A percentile compares a stretch with the other conserved stretches of the same genome.
phyloP scores from a whole-genome alignment of 2,888 invertebrate genomes.

The Hipparchia semele region DNA sequence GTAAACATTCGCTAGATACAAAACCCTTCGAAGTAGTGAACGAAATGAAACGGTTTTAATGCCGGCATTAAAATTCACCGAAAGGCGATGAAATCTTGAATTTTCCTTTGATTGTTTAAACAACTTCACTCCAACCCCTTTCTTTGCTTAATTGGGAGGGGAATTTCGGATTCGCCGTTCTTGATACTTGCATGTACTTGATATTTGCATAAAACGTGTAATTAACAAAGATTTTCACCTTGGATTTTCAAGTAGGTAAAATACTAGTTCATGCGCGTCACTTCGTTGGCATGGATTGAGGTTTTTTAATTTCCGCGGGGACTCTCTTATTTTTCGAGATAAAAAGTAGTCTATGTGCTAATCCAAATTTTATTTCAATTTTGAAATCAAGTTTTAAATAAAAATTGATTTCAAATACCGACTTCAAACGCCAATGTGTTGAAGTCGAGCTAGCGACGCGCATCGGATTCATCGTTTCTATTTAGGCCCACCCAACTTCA shows the following conservation, averaged over 20 bases:
- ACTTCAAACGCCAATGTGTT: no score
- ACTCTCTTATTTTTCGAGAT: no score
- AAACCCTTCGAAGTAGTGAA: conserved; percentile 33
- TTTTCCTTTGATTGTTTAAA: conserved; percentile 43
- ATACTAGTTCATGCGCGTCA: no score
- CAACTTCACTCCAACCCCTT: conserved; percentile 39
- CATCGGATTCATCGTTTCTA: no score
- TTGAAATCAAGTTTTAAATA: no score
- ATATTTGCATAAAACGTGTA: conserved; percentile 23
- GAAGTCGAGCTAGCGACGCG: no score
- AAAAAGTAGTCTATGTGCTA: no score
- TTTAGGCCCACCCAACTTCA: no score
- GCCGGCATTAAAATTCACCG: conserved; percentile 45
- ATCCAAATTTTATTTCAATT: no score
- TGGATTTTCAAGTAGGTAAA: background rate
- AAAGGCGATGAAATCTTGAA: conserved; percentile 43
- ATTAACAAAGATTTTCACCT: conserved; percentile 3
- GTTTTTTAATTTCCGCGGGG: no score
- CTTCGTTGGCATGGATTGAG: no score
- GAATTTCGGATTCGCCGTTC: conserved; percentile 12
- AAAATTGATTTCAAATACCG: no score
- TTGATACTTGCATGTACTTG: conserved; percentile 23
- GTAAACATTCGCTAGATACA: conserved; percentile 26
- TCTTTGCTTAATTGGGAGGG: conserved; percentile 34
- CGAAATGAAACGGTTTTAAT: conserved; percentile 42